phyloP scores from a whole-genome alignment of 2,113 vertebrate genomes.

The Clupea harengus region DNA sequence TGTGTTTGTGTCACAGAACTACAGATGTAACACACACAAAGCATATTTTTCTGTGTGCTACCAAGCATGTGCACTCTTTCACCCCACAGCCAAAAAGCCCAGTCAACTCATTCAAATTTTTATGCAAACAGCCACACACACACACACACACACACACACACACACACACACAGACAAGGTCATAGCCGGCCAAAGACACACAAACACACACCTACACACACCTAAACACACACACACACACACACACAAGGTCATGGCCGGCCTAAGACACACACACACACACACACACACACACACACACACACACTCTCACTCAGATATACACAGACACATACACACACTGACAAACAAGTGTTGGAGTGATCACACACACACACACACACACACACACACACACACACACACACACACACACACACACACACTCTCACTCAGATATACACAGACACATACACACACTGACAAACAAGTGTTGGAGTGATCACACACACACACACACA shows the following conservation, averaged over 20 bases:
- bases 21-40: background rate
- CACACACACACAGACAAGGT: conserved; percentile 31
- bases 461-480: no score
- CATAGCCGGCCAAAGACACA: background rate
- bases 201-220: background rate
- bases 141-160: background rate
- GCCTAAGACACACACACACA: background rate
- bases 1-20: background rate
- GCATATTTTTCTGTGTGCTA: no score
- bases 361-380: background rate
- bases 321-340: no score
- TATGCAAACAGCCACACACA: background rate
- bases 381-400: background rate
- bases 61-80: background rate
- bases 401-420: no score
- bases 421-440: no score
- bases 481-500: conserved; percentile 7
- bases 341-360: no score
- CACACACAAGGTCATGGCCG: background rate
- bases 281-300: no score
- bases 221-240: background rate
- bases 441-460: no score
- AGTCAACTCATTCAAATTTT: background rate
- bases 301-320: no score
- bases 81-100: background rate